Base-by-base conservation (phyloP, 2,797 vertebrate species). In the Streptopelia turtur region DNA sequence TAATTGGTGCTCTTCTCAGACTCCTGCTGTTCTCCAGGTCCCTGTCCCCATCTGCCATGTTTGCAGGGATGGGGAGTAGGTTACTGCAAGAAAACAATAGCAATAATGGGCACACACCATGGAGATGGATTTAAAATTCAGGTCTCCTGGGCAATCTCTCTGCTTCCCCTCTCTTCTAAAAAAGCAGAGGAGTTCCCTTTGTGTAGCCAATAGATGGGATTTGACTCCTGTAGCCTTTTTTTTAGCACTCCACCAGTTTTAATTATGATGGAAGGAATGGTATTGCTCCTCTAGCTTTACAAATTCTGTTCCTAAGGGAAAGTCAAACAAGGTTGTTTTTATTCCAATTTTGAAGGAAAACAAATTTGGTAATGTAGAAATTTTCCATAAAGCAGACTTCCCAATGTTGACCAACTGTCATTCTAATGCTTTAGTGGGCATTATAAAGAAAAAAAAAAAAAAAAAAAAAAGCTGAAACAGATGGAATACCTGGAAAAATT, bases 271-370 rank as follows among this genome's bases (percentile, higher is more conserved):
- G 70, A 93, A 88, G 56, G 27, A 94, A 13, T 7, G 11, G 4
- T 50, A 66, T 75, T 92, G 92, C 81, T 77, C 68, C 61, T 60
- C 56, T 30, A 49, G 35, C 22, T 50, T 47, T 78, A n/a, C 33
- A 92, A 85, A 87, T 64, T 80, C 77, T 83, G 6, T 57, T 94
- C 64, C 60, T 92, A 84, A 71, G 45, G 41, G 31, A 92, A 93
- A 89, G 71, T 87, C 50, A 85, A 71, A 87, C 31, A 68, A 47
- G 33, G 57, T 50, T 53, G 45, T 9, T 47, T 89, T 93, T 91
- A 79, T 66, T 83, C 6, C 11, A 55, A 80, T 93, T 92, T 83
- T 91, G 75, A 95, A 95, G 89, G 77, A 92, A 95, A 93, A 92
- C 39, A 69, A 83, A 91, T 93, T 85, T 30, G 3, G n/a, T 71